Base-by-base conservation (phyloP, 1,140 invertebrate genomes). In the Bicyclus anynana region DNA sequence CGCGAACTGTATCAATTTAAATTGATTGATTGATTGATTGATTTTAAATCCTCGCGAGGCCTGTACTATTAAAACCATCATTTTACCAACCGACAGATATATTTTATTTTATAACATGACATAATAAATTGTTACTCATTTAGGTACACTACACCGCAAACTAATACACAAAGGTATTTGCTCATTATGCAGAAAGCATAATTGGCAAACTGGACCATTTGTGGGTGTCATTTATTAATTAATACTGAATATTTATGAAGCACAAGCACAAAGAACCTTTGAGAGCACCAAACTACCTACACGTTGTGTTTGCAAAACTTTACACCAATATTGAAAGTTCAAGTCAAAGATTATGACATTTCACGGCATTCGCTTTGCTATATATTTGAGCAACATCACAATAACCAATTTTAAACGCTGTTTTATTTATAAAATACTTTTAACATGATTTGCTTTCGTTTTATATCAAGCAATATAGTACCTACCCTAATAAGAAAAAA, bases 131-230 rank as follows among this genome's bases (percentile, higher is more conserved):
- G 40, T 35, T 61, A 50, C 16, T 17, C 16, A 16, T 16, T 12
- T 44, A 44, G 40, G 40, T 51, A 73, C 74, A 81, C 51, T 50
- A 72, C 62, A 77, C 38, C 38, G 75, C 73, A 69, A 55, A 65
- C 62, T 53, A 26, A 44, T 29, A 60, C 59, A 61, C 53, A 55
- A 61, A 65, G 73, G 85, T 88, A 88, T 88, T 88, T 84, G 85
- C 85, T 88, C 85, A 88, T 88, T 86, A 83, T 85, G 85, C 83
- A 74, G 69, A 79, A 79, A 81, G 82, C 85, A 88, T 88, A 85
- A 86, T 88, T 86, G 85, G 85, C 85, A 86, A 84, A 77, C 65
- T 21, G 51, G 54, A 69, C 65, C 60, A 70, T 67, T 65, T 72
- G 67, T 84, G 83, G 84, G 75, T 86, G 82, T 85, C 85, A 88